Evolutionary conservation across 1,140 invertebrate species (phyloP), one percentile per base, ranked within the genome.

Genomic region (Bombus impatiens): DNA sequence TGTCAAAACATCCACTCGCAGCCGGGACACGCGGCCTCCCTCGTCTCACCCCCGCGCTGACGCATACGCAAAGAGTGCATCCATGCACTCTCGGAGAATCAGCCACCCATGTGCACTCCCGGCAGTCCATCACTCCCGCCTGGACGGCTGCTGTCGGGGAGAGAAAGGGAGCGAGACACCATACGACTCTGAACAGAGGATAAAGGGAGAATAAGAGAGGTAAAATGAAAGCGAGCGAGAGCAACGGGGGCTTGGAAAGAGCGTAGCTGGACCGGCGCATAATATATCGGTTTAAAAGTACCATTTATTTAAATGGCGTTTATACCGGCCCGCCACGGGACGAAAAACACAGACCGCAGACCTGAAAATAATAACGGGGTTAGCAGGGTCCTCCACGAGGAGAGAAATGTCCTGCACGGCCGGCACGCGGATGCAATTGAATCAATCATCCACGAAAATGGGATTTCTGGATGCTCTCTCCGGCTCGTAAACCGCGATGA

Each of bases 271-370:
- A 78, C 74, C 70, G 87, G 89, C 91, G 91, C 92, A 93, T 95
- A 95, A 95, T 95, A 95, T 95, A 94, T 95, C 92, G 94, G 93
- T 92, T 94, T 93, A 94, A 94, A 94, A 94, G 94, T 94, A 91
- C 93, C 94, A 95, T 95, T 95, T 95, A 94, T 95, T 95, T 93
- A 93, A 92, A 93, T 93, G 91, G 91, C 92, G 91, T 91, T 94
- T 93, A 91, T 91, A 90, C 88, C 90, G 88, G 89, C 90, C 89
- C 92, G 88, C 89, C 90, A 77, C 91, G 89, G 90, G 83, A 94
- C 92, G 93, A 93, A 93, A 93, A 94, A 90, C 91, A 91, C 87
- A 86, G 91, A 88, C 89, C 90, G 88, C 88, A 87, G 86, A 84
- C 81, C 89, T 87, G 91, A 89, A 94, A 94, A 94, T 95, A 94